Conservation (phyloP, 1,140 invertebrate species). For the Saccostrea cuccullata region DNA sequence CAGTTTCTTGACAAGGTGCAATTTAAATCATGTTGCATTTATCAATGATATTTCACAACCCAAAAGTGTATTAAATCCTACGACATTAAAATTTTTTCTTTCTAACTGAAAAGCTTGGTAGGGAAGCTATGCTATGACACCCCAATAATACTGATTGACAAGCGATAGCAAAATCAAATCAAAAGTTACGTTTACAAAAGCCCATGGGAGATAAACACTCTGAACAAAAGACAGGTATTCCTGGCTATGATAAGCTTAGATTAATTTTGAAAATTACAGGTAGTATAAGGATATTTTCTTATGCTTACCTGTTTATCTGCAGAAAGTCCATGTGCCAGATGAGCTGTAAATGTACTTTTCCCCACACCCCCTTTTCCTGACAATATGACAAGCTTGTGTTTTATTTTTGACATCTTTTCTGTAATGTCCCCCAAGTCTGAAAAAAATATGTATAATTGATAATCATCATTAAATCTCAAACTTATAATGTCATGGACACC, state of each 20-base stretch:
- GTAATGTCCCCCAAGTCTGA: constrained; percentile 76
- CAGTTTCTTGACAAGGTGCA: background rate
- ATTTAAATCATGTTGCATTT: constrained; percentile 3
- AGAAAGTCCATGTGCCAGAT: constrained; percentile 90
- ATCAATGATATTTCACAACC: background rate
- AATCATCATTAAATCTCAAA: background rate
- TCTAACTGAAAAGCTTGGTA: background rate
- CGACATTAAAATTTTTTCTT: background rate
- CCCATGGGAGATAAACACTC: constrained; percentile 10
- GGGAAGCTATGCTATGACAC: constrained; percentile 1
- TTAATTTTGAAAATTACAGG: background rate
- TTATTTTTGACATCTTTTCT: constrained; percentile 85
- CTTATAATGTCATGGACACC: too few relatives aligned
- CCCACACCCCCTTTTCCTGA: constrained; percentile 99
- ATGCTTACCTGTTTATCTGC: constrained; percentile 70
- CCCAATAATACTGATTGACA: background rate
- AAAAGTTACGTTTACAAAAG: constrained; percentile 26
- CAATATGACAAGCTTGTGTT: constrained; percentile 93
- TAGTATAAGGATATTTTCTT: constrained; percentile 16
- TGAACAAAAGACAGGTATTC: constrained; percentile 28
- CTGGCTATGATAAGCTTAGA: constrained; percentile 13
- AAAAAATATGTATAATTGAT: constrained; percentile 41
- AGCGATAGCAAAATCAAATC: constrained; percentile 17
- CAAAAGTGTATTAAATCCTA: background rate
- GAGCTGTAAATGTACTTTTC: constrained; percentile 94